phyloP scores from a whole-genome alignment of 2,113 vertebrate genomes.

The Onychostoma macrolepis region DNA sequence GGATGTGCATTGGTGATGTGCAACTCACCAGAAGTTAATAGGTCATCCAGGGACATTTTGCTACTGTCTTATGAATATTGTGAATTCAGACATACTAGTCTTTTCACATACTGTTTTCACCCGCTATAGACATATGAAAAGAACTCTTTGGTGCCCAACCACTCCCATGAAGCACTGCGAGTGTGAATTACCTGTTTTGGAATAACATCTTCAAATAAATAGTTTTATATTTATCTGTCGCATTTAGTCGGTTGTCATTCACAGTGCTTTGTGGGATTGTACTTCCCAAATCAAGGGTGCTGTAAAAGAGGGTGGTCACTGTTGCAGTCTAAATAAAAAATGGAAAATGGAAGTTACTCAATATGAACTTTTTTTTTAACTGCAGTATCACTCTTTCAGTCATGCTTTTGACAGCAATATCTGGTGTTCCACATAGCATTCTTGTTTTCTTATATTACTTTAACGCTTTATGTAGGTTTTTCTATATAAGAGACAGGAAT shows the following conservation, averaged over 20 bases:
- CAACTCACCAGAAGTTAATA: too few relatives aligned
- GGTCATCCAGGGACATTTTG: too few relatives aligned
- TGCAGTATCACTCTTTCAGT: not conserved
- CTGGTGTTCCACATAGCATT: not conserved
- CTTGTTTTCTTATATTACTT: not conserved
- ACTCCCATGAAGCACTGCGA: too few relatives aligned
- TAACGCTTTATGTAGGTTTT: not conserved
- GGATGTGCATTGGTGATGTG: too few relatives aligned
- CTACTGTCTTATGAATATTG: too few relatives aligned
- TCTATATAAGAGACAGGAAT: constrained; percentile 17
- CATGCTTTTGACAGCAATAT: too few relatives aligned
- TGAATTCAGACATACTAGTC: too few relatives aligned
- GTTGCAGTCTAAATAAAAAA: not conserved
- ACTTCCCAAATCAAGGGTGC: not conserved
- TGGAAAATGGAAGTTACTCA: too few relatives aligned
- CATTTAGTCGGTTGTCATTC: not conserved
- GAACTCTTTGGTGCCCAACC: too few relatives aligned
- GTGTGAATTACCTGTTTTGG: too few relatives aligned
- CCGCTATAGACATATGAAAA: too few relatives aligned
- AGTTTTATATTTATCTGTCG: not conserved
- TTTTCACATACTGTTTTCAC: too few relatives aligned
- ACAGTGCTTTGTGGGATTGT: not conserved
- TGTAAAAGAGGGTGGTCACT: not conserved
- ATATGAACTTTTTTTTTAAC: not conserved
- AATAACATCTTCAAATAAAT: not conserved